Conservation (phyloP, 2,113 vertebrate genomes). For the Formicarius rufipectus region DNA sequence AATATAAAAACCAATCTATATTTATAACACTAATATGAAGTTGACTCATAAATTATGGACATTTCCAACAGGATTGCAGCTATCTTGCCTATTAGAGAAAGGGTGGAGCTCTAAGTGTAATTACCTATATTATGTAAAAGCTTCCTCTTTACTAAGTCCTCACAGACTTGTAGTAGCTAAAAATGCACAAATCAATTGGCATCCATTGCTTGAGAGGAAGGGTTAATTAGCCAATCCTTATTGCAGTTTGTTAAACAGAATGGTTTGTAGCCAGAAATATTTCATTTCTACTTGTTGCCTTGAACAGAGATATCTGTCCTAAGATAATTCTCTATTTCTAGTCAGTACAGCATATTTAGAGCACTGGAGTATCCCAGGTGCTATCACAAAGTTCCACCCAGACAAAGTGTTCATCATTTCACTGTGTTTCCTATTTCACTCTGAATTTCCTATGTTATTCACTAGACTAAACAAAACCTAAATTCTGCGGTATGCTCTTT, state of each 20-base stretch:
- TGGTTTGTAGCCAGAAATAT: background rate
- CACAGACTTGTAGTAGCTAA: background rate
- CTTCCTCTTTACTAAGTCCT: background rate
- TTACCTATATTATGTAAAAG: background rate
- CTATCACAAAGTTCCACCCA: background rate
- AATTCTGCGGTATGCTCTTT: background rate
- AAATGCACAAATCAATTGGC: background rate
- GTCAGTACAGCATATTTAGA: background rate
- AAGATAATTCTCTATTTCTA: conserved; percentile 3
- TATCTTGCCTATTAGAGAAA: background rate
- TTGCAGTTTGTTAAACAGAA: background rate
- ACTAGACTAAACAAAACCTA: background rate
- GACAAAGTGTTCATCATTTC: background rate
- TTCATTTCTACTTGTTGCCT: background rate
- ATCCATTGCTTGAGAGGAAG: background rate
- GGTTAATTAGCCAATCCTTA: conserved; percentile 7
- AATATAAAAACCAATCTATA: background rate
- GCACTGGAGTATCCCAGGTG: background rate
- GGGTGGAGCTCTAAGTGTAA: background rate
- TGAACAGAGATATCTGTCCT: background rate
- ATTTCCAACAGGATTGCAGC: background rate
- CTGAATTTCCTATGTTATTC: background rate
- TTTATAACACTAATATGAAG: background rate
- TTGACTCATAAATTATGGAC: background rate
- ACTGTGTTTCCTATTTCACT: too few relatives aligned